Evolutionary conservation across 2,797 vertebrate genomes (phyloP).

Genomic region (Cynodonichthys magdalenae): DNA sequence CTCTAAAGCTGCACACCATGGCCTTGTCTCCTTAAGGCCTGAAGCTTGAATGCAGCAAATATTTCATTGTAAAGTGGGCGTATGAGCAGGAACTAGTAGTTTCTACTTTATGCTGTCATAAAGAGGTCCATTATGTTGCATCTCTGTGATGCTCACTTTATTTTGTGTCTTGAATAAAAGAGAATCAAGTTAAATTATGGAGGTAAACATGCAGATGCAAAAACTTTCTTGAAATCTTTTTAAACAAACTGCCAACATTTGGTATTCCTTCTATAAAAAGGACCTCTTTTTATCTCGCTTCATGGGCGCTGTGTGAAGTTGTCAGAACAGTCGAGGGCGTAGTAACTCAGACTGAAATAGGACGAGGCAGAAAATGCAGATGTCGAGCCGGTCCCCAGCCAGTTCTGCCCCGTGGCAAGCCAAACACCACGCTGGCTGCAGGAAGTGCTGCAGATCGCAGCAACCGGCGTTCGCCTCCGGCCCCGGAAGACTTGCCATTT

Average conservation of each 20-base stretch:
- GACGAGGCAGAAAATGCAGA: slow-evolving; percentile 70
- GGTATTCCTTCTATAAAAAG: slow-evolving; percentile 56
- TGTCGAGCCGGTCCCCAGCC: slow-evolving; percentile 51
- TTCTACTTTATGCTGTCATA: background rate
- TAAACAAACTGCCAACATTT: slow-evolving; percentile 1
- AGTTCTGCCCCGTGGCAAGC: slow-evolving; percentile 30
- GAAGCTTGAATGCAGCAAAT: background rate
- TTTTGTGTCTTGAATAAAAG: background rate
- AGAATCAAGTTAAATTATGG: background rate
- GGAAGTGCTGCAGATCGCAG: slow-evolving; percentile 45
- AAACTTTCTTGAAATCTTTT: background rate
- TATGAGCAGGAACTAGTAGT: background rate
- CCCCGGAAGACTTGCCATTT: slow-evolving; percentile 45
- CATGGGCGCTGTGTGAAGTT: slow-evolving; percentile 24
- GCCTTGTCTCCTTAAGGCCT: background rate
- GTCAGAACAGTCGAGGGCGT: slow-evolving; percentile 36
- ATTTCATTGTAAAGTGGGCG: background rate
- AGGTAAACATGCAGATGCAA: background rate
- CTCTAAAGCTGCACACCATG: too few relatives aligned
- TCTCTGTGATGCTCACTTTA: background rate
- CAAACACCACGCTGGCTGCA: slow-evolving; percentile 28
- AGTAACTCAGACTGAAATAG: slow-evolving; percentile 75
- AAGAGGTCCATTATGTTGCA: background rate
- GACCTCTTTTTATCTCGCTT: slow-evolving; percentile 17
- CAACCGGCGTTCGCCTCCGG: slow-evolving; percentile 48